Evolutionary conservation across 2,797 vertebrate species (phyloP), one percentile per base, ranked within the genome.

Genomic region (Ctenopoma kingsleyae): DNA sequence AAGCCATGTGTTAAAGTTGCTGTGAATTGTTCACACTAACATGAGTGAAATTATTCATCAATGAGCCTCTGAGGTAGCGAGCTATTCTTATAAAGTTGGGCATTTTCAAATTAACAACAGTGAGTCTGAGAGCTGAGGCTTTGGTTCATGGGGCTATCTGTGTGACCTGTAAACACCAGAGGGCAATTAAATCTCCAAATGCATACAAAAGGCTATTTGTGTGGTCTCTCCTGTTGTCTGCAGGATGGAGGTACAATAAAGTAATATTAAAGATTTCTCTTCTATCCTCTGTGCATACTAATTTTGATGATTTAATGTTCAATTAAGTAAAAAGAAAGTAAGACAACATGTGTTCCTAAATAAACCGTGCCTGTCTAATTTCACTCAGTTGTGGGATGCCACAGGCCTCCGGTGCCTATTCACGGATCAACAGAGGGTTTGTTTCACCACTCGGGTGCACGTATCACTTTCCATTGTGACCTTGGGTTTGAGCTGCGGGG

Each of bases 321-420:
- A 40, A 10, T 61, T 38, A 25, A 48, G 20, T 44, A 53, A 46
- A 1, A 56, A 47, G n/a, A 66, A 70, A 66, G 65, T 47, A 30
- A 53, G 1, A 66, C 58, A 67, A 50, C 61, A 60, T 32, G 76
- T 93, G 87, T 69, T 77, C 40, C 68, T 67, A 63, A 76, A 76
- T 63, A 35, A 74, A 70, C 84, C 86, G 85, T 91, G 82, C 89
- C 76, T 87, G 86, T 90, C 87, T 95, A 61, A 94, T 90, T 94
- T 79, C 83, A 65, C 75, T 88, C 92, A 97, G 96, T 97, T 92
- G 90, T 97, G 89, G 95, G 95, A 87, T 97, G 96, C 91, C 94
- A 75, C 87, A 94, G 94, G 87, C 95, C 96, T 74, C 92, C 92
- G 55, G 90, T 95, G 86, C 96, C 96, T 0, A 85, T 86, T 81